These are phyloP conservation scores for Trachythela sp. DNA, from an alignment of 64 coral and sea anemone species.

Conservation along the genomic window DNA sequence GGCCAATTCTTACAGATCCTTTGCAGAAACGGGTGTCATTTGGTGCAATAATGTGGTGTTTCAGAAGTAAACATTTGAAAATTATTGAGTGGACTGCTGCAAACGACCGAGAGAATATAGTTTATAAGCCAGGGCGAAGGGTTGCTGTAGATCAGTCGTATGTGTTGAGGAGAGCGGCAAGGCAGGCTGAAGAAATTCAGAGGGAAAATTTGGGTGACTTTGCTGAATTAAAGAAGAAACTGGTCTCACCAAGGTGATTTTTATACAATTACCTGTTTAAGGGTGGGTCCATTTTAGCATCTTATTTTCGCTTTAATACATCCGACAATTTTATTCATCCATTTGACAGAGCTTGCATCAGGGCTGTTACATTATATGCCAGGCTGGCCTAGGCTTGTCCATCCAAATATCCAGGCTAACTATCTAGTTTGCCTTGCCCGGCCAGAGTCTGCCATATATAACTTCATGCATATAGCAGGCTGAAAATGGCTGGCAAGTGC, in stretches of 20 bases:
- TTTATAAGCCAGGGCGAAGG: not conserved
- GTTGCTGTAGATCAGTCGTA: not conserved
- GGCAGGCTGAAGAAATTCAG: not conserved
- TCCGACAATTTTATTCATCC: too few species aligned
- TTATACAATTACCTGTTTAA: not conserved
- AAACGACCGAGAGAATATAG: not conserved
- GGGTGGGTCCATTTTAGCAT: too few species aligned
- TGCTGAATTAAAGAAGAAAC: not conserved
- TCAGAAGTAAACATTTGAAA: not conserved
- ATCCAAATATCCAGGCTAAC: too few species aligned
- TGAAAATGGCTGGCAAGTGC: too few species aligned
- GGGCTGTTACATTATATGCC: too few species aligned
- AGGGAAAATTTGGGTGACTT: not conserved
- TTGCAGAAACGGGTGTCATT: not conserved
- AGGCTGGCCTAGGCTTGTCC: too few species aligned
- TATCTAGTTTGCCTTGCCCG: too few species aligned
- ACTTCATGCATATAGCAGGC: too few species aligned
- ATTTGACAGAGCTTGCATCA: too few species aligned
- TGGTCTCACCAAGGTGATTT: not conserved
- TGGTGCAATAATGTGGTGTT: not conserved
- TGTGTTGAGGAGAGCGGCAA: not conserved
- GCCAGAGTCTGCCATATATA: too few species aligned
- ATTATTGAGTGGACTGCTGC: not conserved
- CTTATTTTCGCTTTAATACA: too few species aligned
- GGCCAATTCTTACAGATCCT: not conserved